Evolutionary conservation across 2,113 vertebrate species (phyloP).

Genomic region (Balaenoptera acutorostrata): DNA sequence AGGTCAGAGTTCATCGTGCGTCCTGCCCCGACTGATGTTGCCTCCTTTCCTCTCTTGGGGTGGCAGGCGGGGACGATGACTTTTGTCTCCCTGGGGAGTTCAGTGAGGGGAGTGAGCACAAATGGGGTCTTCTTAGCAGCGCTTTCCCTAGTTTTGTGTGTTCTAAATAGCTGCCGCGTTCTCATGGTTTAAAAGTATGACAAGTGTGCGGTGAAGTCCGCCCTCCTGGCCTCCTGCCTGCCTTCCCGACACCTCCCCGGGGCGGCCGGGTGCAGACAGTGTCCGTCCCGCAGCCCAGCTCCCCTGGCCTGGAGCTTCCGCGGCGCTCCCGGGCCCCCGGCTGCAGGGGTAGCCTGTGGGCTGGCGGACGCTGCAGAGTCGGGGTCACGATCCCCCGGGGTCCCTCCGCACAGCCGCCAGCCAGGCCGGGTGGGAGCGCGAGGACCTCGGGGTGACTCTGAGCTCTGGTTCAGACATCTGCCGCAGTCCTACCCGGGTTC

Average conservation of each 20-base stretch:
- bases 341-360: background rate
- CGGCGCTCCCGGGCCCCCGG: background rate
- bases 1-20: fast-evolving
- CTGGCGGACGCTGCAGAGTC: fast-evolving
- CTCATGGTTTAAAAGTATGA: background rate
- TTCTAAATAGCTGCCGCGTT: background rate
- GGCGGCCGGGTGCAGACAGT: fast-evolving
- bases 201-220: background rate
- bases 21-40: fast-evolving
- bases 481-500: fast-evolving
- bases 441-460: background rate
- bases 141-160: background rate
- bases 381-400: fast-evolving
- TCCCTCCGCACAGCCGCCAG: background rate
- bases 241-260: no score
- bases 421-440: background rate
- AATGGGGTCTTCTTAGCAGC: no score
- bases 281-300: background rate
- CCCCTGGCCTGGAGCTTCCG: background rate
- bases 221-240: fast-evolving
- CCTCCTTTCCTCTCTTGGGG: background rate
- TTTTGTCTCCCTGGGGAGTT: no score
- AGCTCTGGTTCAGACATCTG: background rate
- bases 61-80: background rate
- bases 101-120: background rate